Evolutionary conservation across 2,888 invertebrate species (phyloP), one percentile per base, ranked within the genome.

Genomic region (Melinaea marsaeus): DNA sequence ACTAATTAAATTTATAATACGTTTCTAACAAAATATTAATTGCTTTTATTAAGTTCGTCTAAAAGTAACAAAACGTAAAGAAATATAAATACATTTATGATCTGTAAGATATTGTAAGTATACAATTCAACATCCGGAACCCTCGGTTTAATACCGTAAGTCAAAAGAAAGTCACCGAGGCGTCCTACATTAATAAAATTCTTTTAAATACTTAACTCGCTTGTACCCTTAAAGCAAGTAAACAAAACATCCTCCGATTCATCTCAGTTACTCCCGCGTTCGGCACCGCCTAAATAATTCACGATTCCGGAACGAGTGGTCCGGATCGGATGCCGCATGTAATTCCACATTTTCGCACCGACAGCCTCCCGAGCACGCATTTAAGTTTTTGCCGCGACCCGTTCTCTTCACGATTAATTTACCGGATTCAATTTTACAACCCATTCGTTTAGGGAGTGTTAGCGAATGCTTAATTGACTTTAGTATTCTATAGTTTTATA

Each of bases 281-380:
- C 78, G 77, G 75, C 74, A 74, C 73, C 76, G 79, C 80, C 82
- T 85, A 82, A 84, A 88, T 86, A 84, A 85, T 86, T 86, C 79
- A 81, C 81, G 76, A 75, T 79, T 77, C 71, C 75, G 75, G 75
- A 80, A 77, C 81, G 83, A 79, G 77, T 79, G 75, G 75, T 73
- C 78, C 78, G 77, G 78, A 74, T 80, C 82, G 78, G 78, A 83
- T 80, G 74, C 82, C 82, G 79, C 80, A 75, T 81, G 81, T 85
- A 85, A 84, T 84, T 84, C 80, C 75, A 80, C 84, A 82, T 84
- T 85, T 84, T 86, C 84, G 77, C 84, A 79, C 82, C 76, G 77
- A 79, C 82, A 79, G 77, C 75, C 78, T 78, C 75, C 73, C 75
- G 75, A 76, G 76, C 78, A 83, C 82, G 78, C 82, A 84, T 86